Evolutionary conservation across 2,888 invertebrate genomes (phyloP).

Genomic region (Hyppa rectilinea): DNA sequence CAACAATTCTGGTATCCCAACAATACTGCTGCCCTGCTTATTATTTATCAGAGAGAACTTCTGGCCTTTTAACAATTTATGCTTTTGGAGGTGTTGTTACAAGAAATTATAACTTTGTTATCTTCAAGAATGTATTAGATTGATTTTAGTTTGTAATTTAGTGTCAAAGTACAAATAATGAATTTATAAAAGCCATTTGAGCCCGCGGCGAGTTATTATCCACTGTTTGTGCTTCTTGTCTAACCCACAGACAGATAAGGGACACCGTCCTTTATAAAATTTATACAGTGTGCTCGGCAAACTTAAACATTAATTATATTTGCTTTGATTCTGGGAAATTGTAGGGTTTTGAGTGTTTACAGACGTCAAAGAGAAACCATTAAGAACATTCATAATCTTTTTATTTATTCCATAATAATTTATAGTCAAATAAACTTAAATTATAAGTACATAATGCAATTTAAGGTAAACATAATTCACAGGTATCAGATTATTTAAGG

Average conservation of each 20-base stretch:
- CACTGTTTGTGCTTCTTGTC: slow-evolving; percentile 37
- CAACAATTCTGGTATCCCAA: slow-evolving; percentile 29
- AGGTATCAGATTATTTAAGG: slow-evolving; percentile 66
- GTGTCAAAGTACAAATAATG: slow-evolving; percentile 40
- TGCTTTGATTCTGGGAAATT: slow-evolving; percentile 12
- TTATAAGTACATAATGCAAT: slow-evolving; percentile 39
- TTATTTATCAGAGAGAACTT: slow-evolving; percentile 28
- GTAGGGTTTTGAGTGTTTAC: neutral
- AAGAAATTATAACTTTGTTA: slow-evolving; percentile 32
- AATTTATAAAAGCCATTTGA: slow-evolving; percentile 42
- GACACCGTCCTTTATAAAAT: slow-evolving; percentile 34
- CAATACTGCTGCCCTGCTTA: slow-evolving; percentile 12
- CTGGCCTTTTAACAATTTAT: neutral
- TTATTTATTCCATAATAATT: slow-evolving; percentile 63
- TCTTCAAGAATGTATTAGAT: slow-evolving; percentile 4
- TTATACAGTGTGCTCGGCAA: slow-evolving; percentile 38
- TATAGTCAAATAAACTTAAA: slow-evolving; percentile 55
- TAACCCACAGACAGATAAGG: slow-evolving; percentile 31
- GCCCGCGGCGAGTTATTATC: slow-evolving; percentile 35
- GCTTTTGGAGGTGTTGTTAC: slow-evolving; percentile 10
- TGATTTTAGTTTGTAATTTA: slow-evolving; percentile 29
- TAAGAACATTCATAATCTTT: slow-evolving; percentile 62
- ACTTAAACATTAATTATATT: slow-evolving; percentile 54
- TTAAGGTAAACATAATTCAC: slow-evolving; percentile 68
- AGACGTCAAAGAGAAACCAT: slow-evolving; percentile 35